A percentile compares a stretch with the other conserved stretches of the same genome.
phyloP scores from a whole-genome alignment of 2,888 invertebrate species.

The Nysson spinosus region DNA sequence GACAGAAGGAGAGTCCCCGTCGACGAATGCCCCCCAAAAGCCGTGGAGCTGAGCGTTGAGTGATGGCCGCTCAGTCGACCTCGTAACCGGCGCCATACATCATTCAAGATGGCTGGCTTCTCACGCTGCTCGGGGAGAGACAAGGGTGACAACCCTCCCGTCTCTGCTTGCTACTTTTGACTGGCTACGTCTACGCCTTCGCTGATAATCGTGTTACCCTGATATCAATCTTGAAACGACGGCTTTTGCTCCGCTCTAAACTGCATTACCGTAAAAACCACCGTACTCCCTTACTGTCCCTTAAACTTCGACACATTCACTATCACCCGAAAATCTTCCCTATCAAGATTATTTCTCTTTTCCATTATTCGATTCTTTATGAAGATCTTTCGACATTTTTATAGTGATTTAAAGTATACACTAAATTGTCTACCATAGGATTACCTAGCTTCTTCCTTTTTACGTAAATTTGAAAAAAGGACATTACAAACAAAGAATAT shows the following conservation, averaged over 20 bases:
- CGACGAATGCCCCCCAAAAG: slow-evolving; percentile 64
- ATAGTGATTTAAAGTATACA: too few relatives aligned
- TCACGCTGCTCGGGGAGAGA: slow-evolving; percentile 70
- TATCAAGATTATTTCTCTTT: too few relatives aligned
- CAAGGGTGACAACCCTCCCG: slow-evolving; percentile 73
- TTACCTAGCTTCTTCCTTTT: too few relatives aligned
- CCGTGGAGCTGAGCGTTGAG: slow-evolving; percentile 76
- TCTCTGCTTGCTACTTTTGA: slow-evolving; percentile 68
- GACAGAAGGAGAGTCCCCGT: slow-evolving; percentile 60
- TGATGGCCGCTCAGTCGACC: slow-evolving; percentile 81
- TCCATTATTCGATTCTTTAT: too few relatives aligned
- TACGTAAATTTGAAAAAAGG: too few relatives aligned
- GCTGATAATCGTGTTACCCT: slow-evolving; percentile 66
- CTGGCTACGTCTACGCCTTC: slow-evolving; percentile 69
- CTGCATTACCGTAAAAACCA: slow-evolving; percentile 50
- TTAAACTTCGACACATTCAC: too few relatives aligned
- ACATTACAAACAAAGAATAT: too few relatives aligned
- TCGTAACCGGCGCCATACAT: slow-evolving; percentile 81
- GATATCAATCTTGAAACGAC: slow-evolving; percentile 63
- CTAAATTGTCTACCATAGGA: too few relatives aligned
- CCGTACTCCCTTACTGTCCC: not conserved
- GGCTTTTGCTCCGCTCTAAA: slow-evolving; percentile 32
- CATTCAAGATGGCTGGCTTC: slow-evolving; percentile 79
- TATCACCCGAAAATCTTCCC: too few relatives aligned
- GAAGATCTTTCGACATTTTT: too few relatives aligned